These are phyloP conservation scores for Isaurus tuberculatus DNA, from an alignment of 92 coral and sea anemone species.

Conservation along the genomic window DNA sequence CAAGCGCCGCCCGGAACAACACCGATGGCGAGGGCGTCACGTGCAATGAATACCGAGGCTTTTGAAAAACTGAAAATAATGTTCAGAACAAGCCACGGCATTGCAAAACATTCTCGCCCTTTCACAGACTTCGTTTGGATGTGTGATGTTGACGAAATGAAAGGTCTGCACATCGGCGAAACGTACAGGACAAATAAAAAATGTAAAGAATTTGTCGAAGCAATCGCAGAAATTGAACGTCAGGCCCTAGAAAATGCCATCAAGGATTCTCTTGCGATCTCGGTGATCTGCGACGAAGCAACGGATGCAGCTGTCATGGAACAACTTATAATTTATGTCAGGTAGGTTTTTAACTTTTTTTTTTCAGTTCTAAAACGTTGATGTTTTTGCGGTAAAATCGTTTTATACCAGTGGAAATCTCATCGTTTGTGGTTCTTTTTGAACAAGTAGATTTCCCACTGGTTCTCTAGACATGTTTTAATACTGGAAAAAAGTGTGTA, in stretches of 20 bases:
- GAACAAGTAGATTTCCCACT: background rate
- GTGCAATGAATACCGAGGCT: conserved; percentile 10
- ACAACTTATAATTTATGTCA: no score
- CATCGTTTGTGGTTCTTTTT: background rate
- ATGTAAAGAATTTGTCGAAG: background rate
- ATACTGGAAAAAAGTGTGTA: background rate
- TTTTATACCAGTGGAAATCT: background rate
- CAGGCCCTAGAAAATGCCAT: background rate
- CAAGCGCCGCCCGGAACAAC: conserved; percentile 17
- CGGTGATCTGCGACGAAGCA: background rate
- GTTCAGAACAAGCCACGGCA: conserved; percentile 10
- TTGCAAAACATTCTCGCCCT: background rate
- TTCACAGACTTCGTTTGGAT: background rate
- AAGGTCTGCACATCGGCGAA: conserved; percentile 2
- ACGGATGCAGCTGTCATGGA: background rate
- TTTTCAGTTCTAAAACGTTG: no score
- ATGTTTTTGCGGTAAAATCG: background rate
- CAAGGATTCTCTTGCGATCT: background rate
- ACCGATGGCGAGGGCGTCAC: conserved; percentile 15
- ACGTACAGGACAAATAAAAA: background rate
- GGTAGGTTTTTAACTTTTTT: background rate
- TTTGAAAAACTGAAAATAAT: conserved; percentile 21
- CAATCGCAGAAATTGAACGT: background rate
- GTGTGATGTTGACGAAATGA: conserved; percentile 1
- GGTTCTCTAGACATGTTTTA: background rate